Base-by-base conservation (phyloP, 2,113 vertebrate genomes). In the Corythaixoides concolor region DNA sequence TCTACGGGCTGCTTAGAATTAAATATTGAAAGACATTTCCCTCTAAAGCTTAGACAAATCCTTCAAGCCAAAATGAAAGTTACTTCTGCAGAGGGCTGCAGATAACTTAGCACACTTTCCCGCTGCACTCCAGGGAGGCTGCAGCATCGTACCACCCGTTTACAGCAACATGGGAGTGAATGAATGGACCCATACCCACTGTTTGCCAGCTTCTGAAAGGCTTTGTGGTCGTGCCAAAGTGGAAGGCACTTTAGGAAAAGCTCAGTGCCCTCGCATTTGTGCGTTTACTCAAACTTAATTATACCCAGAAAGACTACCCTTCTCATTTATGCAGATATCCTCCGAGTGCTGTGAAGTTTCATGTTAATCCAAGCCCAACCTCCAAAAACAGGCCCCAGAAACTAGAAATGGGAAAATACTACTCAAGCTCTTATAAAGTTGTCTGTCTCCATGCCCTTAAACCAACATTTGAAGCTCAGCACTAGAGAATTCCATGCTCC, bases 141-240 rank as follows among this genome's bases (percentile, higher is more conserved):
- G 84, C 4, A 79, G 50, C 41, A 45, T 3, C 2, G 3, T 5
- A 37, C 4, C 75, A 60, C 26, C 47, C 3, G 2, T 12, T 85
- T 24, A 24, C 58, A 69, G 69, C 52, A 66, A 72, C 41, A 27
- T 1, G 1, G n/a, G 37, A 68, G 33, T 15, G 43, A 63, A 32
- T 1, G 11, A 85, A 58, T 0, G 3, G 41, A 79, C 22, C 11
- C n/a, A 56, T 2, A n/a, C 3, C 10, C 26, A 22, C 1, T 2
- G 14, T 5, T 33, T 53, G 66, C 7, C 83, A 90, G 37, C 58
- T 88, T 69, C 66, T 79, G 67, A 59, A 85, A 82, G 66, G 56
- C 7, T 87, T 5, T 28, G 35, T 39, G 35, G 45, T 60, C 73
- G 60, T 79, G 39, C 55, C 15, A 50, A 69, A 56, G 20, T 1